phyloP scores from a whole-genome alignment of 2,888 invertebrate genomes.

The Caenorhabditis parvicauda region DNA sequence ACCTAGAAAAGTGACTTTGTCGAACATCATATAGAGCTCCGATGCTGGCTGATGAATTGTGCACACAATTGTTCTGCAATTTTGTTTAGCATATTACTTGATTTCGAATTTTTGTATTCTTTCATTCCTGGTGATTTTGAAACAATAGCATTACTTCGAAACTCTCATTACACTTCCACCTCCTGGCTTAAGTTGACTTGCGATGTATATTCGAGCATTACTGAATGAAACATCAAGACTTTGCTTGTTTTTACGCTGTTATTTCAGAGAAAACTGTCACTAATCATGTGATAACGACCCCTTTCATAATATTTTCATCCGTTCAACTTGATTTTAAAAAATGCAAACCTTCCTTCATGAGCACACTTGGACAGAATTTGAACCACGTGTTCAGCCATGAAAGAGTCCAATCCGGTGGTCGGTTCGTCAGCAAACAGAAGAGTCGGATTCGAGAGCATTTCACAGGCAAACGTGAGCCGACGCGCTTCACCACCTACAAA shows the following conservation, averaged over 20 bases:
- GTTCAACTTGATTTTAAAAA: no score
- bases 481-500: constrained; percentile 73
- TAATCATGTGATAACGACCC: no score
- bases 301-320: no score
- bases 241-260: no score
- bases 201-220: no score
- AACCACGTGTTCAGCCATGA: constrained; percentile 85
- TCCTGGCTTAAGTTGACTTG: no score
- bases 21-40: constrained; percentile 54
- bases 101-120: no score
- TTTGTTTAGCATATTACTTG: not conserved
- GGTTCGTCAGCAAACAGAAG: constrained; percentile 95
- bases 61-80: constrained; percentile 51
- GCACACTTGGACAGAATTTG: constrained; percentile 68
- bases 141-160: no score
- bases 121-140: no score
- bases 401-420: constrained; percentile 82
- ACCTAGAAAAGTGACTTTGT: constrained; percentile 71
- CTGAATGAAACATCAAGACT: no score
- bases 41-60: constrained; percentile 61
- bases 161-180: no score
- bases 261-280: no score
- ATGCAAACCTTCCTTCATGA: constrained; percentile 22
- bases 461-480: constrained; percentile 82
- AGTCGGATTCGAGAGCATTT: constrained; percentile 80